Percentiles rank a stretch among this genome's conserved stretches.
Evolutionary conservation across 1,140 invertebrate genomes (phyloP).

Genomic region (Eueides isabella): DNA sequence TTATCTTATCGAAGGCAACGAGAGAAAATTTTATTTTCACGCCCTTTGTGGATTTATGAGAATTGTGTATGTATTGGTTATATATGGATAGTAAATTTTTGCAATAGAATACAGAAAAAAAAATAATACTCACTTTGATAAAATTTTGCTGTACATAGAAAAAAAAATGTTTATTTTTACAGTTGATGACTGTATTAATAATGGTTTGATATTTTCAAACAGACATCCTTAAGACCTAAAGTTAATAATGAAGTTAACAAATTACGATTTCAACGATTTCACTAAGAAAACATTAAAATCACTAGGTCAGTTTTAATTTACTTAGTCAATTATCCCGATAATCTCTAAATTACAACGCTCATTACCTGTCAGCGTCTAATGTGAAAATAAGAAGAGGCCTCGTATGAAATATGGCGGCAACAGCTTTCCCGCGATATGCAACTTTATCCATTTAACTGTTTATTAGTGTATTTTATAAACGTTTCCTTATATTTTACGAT

Average conservation of each 20-base stretch:
- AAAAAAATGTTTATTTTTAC: too few relatives aligned
- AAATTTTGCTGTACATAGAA: too few relatives aligned
- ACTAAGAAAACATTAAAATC: not conserved
- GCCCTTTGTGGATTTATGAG: conserved; percentile 1
- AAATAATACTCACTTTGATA: too few relatives aligned
- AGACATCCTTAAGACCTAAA: too few relatives aligned
- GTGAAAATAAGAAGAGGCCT: conserved; percentile 28
- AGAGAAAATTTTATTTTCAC: conserved; percentile 7
- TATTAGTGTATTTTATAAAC: not conserved
- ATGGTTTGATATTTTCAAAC: too few relatives aligned
- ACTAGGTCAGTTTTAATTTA: conserved; percentile 8
- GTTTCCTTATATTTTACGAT: not conserved
- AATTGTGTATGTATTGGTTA: too few relatives aligned
- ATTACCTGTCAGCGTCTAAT: conserved; percentile 27
- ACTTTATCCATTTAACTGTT: not conserved
- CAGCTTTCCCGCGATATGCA: conserved; percentile 21
- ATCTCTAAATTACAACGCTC: conserved; percentile 8
- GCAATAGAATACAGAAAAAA: too few relatives aligned
- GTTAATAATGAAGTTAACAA: too few relatives aligned
- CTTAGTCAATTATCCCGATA: conserved; percentile 10
- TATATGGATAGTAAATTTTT: too few relatives aligned
- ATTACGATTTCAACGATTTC: too few relatives aligned
- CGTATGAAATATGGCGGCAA: conserved; percentile 23
- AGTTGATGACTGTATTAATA: too few relatives aligned
- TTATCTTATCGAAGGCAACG: not conserved